A percentile compares a stretch with the other conserved stretches of the same genome.
Conservation (phyloP, 1,140 invertebrate species). For the Musca vetustissima region DNA sequence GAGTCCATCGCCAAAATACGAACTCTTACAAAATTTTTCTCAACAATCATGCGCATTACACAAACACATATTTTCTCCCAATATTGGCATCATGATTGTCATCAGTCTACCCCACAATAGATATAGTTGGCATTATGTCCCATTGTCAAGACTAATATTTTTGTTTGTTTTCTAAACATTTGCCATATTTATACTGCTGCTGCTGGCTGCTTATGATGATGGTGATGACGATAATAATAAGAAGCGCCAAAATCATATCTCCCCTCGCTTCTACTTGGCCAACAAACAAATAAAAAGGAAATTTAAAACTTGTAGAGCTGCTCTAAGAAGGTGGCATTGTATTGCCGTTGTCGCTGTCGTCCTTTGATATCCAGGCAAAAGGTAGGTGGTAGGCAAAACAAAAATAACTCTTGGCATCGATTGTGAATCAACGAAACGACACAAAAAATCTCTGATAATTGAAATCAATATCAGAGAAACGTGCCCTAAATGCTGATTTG, state of each 20-base stretch:
- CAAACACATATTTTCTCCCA: neutral
- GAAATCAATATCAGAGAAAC: conserved; percentile 16
- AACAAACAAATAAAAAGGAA: too few species aligned
- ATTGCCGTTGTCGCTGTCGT: too few species aligned
- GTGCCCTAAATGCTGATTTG: conserved; percentile 14
- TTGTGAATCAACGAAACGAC: too few species aligned
- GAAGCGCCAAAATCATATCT: conserved; percentile 7
- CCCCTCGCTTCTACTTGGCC: too few species aligned
- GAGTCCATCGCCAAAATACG: neutral
- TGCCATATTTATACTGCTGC: conserved; percentile 17
- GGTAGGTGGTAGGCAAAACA: too few species aligned
- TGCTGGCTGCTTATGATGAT: too few species aligned
- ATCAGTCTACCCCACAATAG: neutral
- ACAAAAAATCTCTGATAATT: conserved; percentile 19
- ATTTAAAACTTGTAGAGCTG: too few species aligned
- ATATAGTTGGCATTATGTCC: conserved; percentile 3
- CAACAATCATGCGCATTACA: conserved; percentile 3
- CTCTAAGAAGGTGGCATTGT: too few species aligned
- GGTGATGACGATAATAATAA: neutral
- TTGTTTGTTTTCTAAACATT: conserved; percentile 21
- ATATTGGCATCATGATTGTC: too few species aligned
- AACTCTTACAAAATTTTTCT: conserved; percentile 1
- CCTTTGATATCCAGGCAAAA: too few species aligned
- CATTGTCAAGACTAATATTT: neutral
- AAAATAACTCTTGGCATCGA: too few species aligned